Percentiles rank a stretch among this genome's conserved stretches.
Evolutionary conservation across 2,113 vertebrate species (phyloP).

Genomic region (Strix uralensis): DNA sequence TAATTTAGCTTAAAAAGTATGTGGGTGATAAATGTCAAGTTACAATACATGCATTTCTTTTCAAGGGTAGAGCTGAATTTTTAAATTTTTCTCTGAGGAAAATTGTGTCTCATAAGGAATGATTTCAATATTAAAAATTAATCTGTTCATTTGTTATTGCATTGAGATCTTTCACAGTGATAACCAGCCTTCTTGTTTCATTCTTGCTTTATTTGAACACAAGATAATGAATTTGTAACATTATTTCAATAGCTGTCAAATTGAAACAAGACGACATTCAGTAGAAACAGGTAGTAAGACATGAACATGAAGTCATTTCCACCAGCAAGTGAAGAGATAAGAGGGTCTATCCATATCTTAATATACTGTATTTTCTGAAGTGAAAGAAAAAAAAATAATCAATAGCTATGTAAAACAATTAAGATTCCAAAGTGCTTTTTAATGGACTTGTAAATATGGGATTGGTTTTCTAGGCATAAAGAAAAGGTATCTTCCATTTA

Average conservation of each 20-base stretch:
- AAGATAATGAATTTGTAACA: background rate
- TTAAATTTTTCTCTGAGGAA: background rate
- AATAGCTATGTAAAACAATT: background rate
- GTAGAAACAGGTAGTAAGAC: background rate
- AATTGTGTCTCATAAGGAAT: background rate
- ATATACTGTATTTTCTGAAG: background rate
- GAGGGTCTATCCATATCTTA: background rate
- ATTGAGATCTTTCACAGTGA: background rate
- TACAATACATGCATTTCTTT: background rate
- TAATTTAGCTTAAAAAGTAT: background rate
- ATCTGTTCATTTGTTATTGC: background rate
- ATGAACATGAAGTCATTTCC: background rate
- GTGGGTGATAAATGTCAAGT: background rate
- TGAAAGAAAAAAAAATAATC: background rate
- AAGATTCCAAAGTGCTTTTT: background rate
- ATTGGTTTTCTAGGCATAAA: background rate
- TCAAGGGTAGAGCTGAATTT: background rate
- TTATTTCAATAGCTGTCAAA: background rate
- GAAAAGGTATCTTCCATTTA: background rate
- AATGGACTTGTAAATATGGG: background rate
- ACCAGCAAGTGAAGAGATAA: background rate
- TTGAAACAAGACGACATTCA: background rate
- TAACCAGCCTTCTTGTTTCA: background rate
- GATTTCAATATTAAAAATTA: background rate
- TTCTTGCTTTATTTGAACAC: background rate